These are phyloP conservation scores for Epinotia demarniana DNA, from an alignment of 2,888 invertebrate species.

Conservation along the genomic window DNA sequence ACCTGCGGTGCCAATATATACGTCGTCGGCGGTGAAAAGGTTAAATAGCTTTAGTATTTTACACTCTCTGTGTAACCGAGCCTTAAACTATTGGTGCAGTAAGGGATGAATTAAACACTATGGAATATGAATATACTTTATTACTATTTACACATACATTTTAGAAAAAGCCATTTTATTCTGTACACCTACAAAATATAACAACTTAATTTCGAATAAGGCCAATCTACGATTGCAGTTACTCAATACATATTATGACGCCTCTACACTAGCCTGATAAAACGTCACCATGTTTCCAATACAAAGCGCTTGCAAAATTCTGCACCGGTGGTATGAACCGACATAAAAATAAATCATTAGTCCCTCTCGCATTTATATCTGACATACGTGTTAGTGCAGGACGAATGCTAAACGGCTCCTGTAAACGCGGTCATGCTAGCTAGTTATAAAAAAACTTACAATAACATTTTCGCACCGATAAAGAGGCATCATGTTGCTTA, in stretches of 20 bases:
- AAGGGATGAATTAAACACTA: constrained; percentile 47
- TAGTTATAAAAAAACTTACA: background rate
- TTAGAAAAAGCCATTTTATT: constrained; percentile 66
- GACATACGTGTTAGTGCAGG: no score
- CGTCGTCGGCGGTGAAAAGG: no score
- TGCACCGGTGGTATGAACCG: background rate
- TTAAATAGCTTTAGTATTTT: no score
- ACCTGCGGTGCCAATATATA: no score
- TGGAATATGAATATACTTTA: constrained; percentile 59
- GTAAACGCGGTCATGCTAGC: no score
- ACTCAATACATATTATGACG: constrained; percentile 20
- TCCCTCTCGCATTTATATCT: no score
- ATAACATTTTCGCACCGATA: background rate
- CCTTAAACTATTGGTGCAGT: no score
- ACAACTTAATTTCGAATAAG: constrained; percentile 70
- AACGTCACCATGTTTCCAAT: background rate
- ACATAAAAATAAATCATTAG: no score
- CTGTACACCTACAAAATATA: constrained; percentile 62
- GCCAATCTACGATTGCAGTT: constrained; percentile 60
- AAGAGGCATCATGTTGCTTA: background rate
- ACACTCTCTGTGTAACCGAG: no score
- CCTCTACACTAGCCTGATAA: constrained; percentile 3
- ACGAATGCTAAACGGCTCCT: no score
- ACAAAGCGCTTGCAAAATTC: background rate
- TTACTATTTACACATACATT: constrained; percentile 72